phyloP scores from a whole-genome alignment of 2,888 invertebrate genomes.

The Ormia ochracea region DNA sequence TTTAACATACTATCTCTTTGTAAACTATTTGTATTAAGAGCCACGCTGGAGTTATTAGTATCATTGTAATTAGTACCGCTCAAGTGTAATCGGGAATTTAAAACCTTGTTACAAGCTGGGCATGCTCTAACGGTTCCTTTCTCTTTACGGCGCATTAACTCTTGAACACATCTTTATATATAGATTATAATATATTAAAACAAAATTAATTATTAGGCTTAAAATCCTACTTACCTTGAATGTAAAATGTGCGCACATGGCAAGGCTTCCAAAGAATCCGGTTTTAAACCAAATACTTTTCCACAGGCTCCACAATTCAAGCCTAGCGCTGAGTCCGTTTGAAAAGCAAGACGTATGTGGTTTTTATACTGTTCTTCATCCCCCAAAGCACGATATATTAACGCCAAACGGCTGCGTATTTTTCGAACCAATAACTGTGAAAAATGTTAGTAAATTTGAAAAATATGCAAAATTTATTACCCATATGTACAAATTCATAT shows the following conservation, averaged over 20 bases:
- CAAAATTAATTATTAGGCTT: neutral
- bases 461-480: too few species aligned
- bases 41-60: slow-evolving; percentile 44
- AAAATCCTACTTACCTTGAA: slow-evolving; percentile 81
- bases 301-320: slow-evolving; percentile 90
- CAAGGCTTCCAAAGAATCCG: slow-evolving; percentile 86
- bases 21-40: slow-evolving; percentile 33
- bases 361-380: slow-evolving; percentile 87
- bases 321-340: slow-evolving; percentile 85
- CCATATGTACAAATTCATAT: too few species aligned
- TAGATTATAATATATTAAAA: neutral
- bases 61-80: slow-evolving; percentile 65
- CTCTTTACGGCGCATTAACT: slow-evolving; percentile 81
- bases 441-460: too few species aligned
- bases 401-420: slow-evolving; percentile 86
- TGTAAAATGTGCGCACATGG: slow-evolving; percentile 93
- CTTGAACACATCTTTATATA: slow-evolving; percentile 80
- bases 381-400: slow-evolving; percentile 88
- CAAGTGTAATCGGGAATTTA: slow-evolving; percentile 82
- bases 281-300: slow-evolving; percentile 84
- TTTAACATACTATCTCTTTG: slow-evolving; percentile 53
- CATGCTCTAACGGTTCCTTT: slow-evolving; percentile 82
- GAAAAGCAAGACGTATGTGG: slow-evolving; percentile 81
- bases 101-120: slow-evolving; percentile 84
- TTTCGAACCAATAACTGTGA: slow-evolving; percentile 86